Conservation (phyloP, 1,140 invertebrate species). For the Capitella teleta region DNA sequence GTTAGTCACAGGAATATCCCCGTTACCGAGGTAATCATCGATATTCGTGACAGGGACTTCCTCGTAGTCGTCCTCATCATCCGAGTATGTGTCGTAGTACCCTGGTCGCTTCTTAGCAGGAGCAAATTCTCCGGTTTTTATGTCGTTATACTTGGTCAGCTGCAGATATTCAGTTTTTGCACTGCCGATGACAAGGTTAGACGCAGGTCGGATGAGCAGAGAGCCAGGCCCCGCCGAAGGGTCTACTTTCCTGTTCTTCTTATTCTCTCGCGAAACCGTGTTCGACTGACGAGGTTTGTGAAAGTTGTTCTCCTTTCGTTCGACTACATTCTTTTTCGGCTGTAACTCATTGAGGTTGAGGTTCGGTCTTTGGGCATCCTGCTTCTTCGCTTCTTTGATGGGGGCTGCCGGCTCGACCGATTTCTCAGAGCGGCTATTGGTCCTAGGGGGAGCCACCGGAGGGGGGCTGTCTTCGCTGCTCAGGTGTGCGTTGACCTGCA, state of each 20-base stretch:
- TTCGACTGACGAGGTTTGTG: not conserved
- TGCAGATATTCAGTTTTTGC: conserved; percentile 8
- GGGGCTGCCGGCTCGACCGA: not conserved
- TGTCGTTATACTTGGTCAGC: conserved; percentile 12
- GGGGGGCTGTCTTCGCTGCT: too few species aligned
- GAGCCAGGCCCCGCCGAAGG: conserved; percentile 5
- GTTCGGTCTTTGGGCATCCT: too few species aligned
- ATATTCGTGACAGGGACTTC: conserved; percentile 7
- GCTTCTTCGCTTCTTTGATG: not conserved
- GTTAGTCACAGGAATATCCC: conserved; percentile 11
- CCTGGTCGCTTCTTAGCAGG: conserved; percentile 7
- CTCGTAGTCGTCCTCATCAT: conserved; percentile 12
- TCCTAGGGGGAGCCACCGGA: too few species aligned
- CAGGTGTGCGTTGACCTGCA: too few species aligned
- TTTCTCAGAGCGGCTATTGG: not conserved
- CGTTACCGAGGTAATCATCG: conserved; percentile 7
- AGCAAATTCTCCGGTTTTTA: conserved; percentile 11
- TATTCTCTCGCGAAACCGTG: not conserved
- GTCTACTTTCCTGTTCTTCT: conserved; percentile 3
- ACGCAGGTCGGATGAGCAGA: conserved; percentile 13
- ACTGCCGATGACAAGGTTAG: conserved; percentile 6
- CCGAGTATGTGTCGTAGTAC: conserved; percentile 1
- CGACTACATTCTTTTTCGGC: not conserved
- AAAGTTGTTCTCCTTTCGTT: not conserved
- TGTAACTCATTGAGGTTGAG: not conserved